phyloP scores from a whole-genome alignment of 2,113 vertebrate species.

The Kryptolebias marmoratus region DNA sequence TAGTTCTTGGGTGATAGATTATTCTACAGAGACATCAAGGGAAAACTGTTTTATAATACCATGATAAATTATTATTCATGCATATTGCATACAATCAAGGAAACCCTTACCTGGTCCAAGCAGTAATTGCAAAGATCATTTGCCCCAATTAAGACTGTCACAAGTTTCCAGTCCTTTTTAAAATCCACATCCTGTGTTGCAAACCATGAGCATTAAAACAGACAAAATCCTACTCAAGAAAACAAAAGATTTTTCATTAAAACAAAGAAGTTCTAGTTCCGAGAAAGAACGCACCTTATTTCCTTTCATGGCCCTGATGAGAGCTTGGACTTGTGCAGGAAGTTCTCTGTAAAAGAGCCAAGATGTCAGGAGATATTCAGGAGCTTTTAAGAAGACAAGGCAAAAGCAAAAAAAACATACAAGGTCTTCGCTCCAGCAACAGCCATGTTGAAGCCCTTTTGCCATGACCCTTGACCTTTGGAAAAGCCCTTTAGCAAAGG shows the following conservation, averaged over 20 bases:
- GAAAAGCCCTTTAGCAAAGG: conserved; percentile 86
- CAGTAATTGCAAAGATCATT: conserved; percentile 90
- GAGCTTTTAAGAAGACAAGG: not conserved
- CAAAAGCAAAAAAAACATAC: conserved; percentile 73
- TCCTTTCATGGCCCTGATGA: conserved; percentile 83
- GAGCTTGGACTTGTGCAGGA: conserved; percentile 77
- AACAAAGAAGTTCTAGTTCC: not conserved
- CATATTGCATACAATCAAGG: not conserved
- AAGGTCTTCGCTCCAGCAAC: conserved; percentile 74
- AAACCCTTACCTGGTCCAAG: conserved; percentile 80
- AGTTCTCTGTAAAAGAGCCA: conserved; percentile 78
- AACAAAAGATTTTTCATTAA: not conserved
- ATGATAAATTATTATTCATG: not conserved
- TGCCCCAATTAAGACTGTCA: conserved; percentile 87
- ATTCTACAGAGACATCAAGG: conserved; percentile 70
- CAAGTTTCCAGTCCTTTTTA: conserved; percentile 91
- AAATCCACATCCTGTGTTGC: conserved; percentile 84
- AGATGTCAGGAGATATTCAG: not conserved
- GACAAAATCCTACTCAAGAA: not conserved
- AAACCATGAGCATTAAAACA: not conserved
- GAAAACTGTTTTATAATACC: not conserved
- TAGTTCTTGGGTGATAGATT: conserved; percentile 81
- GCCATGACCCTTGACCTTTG: conserved; percentile 58
- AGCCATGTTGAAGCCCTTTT: conserved; percentile 86
- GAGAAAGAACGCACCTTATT: conserved; percentile 75